phyloP scores from a whole-genome alignment of 2,888 invertebrate genomes.

The Diaprepes abbreviatus region DNA sequence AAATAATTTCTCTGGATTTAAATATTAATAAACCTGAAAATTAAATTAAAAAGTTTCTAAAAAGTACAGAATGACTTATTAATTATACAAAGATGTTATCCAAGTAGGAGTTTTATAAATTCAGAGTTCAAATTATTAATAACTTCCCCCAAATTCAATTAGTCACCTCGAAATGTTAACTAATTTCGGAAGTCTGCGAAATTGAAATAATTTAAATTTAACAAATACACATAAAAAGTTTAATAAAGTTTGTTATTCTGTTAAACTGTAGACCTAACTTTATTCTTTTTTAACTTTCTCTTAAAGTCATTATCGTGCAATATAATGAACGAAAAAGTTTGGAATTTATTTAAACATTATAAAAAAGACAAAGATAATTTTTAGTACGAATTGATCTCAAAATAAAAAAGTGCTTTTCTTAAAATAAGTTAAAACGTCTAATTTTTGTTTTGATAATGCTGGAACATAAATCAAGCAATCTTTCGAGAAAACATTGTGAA shows the following conservation, averaged over 20 bases:
- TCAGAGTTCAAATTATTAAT: conserved; percentile 3
- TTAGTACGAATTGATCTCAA: no score
- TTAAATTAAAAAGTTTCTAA: not conserved
- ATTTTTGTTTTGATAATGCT: no score
- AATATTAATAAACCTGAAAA: not conserved
- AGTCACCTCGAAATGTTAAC: not conserved
- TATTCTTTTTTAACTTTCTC: no score
- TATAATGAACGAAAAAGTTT: no score
- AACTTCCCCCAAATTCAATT: not conserved
- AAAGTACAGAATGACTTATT: not conserved
- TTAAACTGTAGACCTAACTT: no score
- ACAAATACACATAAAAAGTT: conserved; percentile 16
- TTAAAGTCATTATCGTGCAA: no score
- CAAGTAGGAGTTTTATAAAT: conserved; percentile 3
- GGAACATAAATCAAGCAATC: no score
- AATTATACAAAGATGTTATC: not conserved
- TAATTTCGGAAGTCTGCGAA: not conserved
- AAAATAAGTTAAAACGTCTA: no score
- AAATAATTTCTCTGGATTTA: not conserved
- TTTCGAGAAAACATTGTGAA: no score
- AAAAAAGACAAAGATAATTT: no score
- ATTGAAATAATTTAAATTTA: conserved; percentile 12
- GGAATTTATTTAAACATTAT: no score
- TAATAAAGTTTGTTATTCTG: not conserved
- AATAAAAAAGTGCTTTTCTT: no score